Conservation (phyloP, 2,797 vertebrate genomes). For the Gallinago solitaria region DNA sequence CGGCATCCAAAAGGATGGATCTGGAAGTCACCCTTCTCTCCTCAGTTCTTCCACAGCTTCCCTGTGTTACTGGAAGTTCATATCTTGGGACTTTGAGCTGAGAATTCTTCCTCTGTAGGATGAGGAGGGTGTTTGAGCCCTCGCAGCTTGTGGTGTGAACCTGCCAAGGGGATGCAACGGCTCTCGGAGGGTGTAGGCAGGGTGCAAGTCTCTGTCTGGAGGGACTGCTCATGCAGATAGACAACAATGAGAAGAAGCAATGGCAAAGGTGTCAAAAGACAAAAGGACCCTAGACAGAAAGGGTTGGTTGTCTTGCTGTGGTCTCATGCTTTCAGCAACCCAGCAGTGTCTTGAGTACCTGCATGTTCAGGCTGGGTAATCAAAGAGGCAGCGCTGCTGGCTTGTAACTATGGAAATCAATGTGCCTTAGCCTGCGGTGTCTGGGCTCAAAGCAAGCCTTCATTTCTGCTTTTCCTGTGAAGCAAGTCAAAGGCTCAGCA, state of each 20-base stretch:
- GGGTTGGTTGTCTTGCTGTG: background rate
- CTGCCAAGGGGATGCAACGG: background rate
- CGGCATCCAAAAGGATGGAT: background rate
- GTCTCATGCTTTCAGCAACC: background rate
- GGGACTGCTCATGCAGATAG: background rate
- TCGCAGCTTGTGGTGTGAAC: background rate
- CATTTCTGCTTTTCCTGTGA: background rate
- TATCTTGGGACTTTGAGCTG: background rate
- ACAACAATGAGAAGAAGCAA: background rate
- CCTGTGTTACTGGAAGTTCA: background rate
- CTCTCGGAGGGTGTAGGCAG: background rate
- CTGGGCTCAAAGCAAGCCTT: background rate
- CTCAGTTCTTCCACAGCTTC: background rate
- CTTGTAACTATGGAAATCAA: background rate
- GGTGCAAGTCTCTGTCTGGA: slow-evolving; percentile 17
- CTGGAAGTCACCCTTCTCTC: background rate
- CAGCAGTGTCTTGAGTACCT: background rate
- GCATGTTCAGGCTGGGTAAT: background rate
- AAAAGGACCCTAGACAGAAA: background rate
- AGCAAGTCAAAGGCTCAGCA: background rate
- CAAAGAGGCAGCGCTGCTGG: background rate
- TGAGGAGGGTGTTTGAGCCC: background rate
- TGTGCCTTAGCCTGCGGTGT: background rate
- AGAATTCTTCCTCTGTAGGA: background rate
- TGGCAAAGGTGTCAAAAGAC: background rate